A percentile compares a stretch with the other conserved stretches of the same genome.
Conservation (phyloP, 2,888 invertebrate genomes). For the Erynnis tages region DNA sequence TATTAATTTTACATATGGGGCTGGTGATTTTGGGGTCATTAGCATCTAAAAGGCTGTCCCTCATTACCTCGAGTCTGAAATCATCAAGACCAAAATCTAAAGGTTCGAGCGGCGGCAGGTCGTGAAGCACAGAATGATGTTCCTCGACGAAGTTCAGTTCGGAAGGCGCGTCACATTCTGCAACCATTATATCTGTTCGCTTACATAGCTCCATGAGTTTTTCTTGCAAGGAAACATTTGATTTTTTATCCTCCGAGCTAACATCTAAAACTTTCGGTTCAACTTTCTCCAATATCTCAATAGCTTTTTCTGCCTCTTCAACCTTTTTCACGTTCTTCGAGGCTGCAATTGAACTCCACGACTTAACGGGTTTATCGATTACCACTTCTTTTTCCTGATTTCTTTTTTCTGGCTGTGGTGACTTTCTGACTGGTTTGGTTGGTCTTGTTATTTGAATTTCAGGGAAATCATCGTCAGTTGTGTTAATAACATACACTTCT, state of each 20-base stretch:
- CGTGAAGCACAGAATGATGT: slow-evolving; percentile 62
- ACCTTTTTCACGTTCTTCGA: slow-evolving; percentile 50
- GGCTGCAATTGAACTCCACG: slow-evolving; percentile 80
- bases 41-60: slow-evolving; percentile 66
- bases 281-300: slow-evolving; percentile 32
- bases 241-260: slow-evolving; percentile 30
- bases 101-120: slow-evolving; percentile 64
- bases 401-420: slow-evolving; percentile 51
- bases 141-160: slow-evolving; percentile 73
- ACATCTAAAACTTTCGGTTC: slow-evolving; percentile 29
- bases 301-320: slow-evolving; percentile 35
- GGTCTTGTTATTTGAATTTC: slow-evolving; percentile 72
- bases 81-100: slow-evolving; percentile 71
- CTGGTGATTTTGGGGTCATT: slow-evolving; percentile 58
- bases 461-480: slow-evolving; percentile 70
- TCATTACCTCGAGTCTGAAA: slow-evolving; percentile 71
- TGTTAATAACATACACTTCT: slow-evolving; percentile 72
- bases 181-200: slow-evolving; percentile 73
- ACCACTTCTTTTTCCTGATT: slow-evolving; percentile 39
- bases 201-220: slow-evolving; percentile 70
- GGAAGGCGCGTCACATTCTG: slow-evolving; percentile 69
- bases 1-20: slow-evolving; percentile 73
- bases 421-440: slow-evolving; percentile 59
- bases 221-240: slow-evolving; percentile 59
- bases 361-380: slow-evolving; percentile 60